phyloP scores from a whole-genome alignment of 2,888 invertebrate species.

The Cryptus armator region DNA sequence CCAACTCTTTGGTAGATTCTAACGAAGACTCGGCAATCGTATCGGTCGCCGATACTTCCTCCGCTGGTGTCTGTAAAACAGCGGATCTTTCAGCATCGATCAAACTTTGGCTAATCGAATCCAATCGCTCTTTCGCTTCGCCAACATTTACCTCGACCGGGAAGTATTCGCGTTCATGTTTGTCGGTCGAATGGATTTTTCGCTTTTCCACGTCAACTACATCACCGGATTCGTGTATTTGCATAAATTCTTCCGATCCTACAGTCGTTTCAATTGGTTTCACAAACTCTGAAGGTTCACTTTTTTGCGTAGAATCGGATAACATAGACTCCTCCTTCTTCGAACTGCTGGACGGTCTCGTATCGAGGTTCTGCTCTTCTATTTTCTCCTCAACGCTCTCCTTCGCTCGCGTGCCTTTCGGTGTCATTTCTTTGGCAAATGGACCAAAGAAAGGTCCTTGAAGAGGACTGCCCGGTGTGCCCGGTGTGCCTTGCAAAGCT shows the following conservation, averaged over 20 bases:
- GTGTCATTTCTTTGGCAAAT: constrained; percentile 75
- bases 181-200: constrained; percentile 60
- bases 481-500: constrained; percentile 53
- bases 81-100: constrained; percentile 76
- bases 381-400: constrained; percentile 60
- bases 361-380: constrained; percentile 37
- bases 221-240: not conserved
- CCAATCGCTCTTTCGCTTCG: constrained; percentile 32
- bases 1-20: constrained; percentile 72
- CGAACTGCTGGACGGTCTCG: not conserved
- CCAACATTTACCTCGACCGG: constrained; percentile 76
- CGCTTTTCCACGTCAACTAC: constrained; percentile 16
- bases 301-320: not conserved
- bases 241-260: not conserved
- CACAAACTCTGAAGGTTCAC: constrained; percentile 29
- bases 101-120: constrained; percentile 63
- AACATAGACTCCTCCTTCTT: constrained; percentile 3
- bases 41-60: constrained; percentile 68
- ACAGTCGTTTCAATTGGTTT: constrained; percentile 16
- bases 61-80: constrained; percentile 79
- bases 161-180: constrained; percentile 73
- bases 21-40: constrained; percentile 69
- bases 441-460: constrained; percentile 79
- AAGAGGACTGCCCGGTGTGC: constrained; percentile 68
- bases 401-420: constrained; percentile 35